Percentiles rank a stretch among this genome's conserved stretches.
These are phyloP conservation scores for Magallana gigas DNA, from an alignment of 1,140 invertebrate species.

Conservation along the genomic window DNA sequence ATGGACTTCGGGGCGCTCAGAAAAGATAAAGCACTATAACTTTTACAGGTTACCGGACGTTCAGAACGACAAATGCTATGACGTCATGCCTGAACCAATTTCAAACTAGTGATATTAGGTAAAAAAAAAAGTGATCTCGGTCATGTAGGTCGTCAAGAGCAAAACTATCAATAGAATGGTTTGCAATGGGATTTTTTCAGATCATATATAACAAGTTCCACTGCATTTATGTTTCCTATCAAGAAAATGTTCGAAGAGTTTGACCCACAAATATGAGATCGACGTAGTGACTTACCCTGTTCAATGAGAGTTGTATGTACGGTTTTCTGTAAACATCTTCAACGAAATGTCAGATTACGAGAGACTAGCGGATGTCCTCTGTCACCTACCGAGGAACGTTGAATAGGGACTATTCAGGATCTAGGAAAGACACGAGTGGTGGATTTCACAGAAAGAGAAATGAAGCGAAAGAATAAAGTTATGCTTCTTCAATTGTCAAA, in stretches of 20 bases:
- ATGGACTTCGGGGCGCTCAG: too few relatives aligned
- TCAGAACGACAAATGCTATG: slow-evolving; percentile 54
- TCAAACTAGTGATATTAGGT: slow-evolving; percentile 68
- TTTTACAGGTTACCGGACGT: slow-evolving; percentile 33
- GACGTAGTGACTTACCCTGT: neutral
- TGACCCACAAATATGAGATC: slow-evolving; percentile 30
- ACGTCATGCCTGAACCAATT: slow-evolving; percentile 57
- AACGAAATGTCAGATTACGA: slow-evolving; percentile 40
- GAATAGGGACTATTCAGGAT: too few relatives aligned
- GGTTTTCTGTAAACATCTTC: slow-evolving; percentile 49
- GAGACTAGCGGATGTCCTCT: slow-evolving; percentile 12
- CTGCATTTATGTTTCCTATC: slow-evolving; percentile 66
- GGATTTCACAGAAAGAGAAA: too few relatives aligned
- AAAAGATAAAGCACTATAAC: too few relatives aligned
- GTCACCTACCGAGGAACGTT: neutral
- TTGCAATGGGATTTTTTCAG: slow-evolving; percentile 53
- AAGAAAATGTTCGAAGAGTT: slow-evolving; percentile 43
- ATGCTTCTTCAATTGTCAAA: too few relatives aligned
- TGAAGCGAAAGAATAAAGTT: too few relatives aligned
- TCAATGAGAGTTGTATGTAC: neutral
- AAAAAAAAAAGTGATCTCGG: neutral
- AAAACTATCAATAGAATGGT: too few relatives aligned
- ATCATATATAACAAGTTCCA: slow-evolving; percentile 68
- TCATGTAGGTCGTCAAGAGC: neutral
- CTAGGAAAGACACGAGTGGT: too few relatives aligned